phyloP scores from a whole-genome alignment of 2,113 vertebrate genomes.

The Nerophis ophidion region DNA sequence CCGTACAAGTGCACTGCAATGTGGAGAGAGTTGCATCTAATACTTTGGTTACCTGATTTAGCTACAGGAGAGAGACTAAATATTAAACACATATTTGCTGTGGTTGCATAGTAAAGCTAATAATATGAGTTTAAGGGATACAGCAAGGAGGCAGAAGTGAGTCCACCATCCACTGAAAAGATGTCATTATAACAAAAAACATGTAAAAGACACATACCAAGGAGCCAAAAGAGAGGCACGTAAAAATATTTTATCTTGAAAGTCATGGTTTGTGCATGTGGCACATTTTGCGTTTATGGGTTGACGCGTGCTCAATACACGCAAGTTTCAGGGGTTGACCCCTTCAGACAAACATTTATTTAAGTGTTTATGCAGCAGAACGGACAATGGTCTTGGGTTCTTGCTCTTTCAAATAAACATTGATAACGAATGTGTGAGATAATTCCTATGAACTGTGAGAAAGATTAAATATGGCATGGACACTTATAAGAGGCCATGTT shows the following conservation, averaged over 20 bases:
- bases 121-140: background rate
- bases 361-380: constrained; percentile 46
- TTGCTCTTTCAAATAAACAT: constrained; percentile 33
- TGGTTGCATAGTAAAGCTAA: too few relatives aligned
- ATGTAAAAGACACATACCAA: too few relatives aligned
- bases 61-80: background rate
- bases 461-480: constrained; percentile 5
- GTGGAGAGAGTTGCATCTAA: background rate
- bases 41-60: background rate
- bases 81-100: background rate
- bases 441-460: constrained; percentile 19
- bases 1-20: constrained; percentile 24
- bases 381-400: constrained; percentile 30
- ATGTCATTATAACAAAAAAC: background rate
- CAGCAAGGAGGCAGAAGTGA: too few relatives aligned
- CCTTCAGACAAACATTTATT: constrained; percentile 35
- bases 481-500: constrained; percentile 16
- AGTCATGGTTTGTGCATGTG: constrained; percentile 9
- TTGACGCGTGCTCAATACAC: constrained; percentile 29
- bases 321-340: constrained; percentile 24
- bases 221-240: background rate
- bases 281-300: constrained; percentile 8
- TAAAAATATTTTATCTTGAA: background rate
- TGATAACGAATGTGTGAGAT: constrained; percentile 43
- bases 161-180: background rate